Evolutionary conservation across 2,888 invertebrate species (phyloP).

Genomic region (Clostera curtula): DNA sequence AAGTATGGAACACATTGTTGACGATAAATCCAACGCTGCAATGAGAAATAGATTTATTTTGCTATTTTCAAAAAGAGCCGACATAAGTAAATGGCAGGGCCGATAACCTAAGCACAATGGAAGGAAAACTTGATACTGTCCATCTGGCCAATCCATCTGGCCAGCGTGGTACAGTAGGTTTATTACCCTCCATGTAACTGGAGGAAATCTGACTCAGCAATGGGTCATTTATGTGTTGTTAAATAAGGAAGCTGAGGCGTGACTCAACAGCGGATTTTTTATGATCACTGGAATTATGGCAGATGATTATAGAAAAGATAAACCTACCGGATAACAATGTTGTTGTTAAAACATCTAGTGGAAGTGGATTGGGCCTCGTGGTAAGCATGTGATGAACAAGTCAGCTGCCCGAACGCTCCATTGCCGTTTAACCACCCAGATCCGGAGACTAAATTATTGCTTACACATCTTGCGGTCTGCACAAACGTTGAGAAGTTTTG

Average conservation of each 20-base stretch:
- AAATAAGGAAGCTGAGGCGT: too few relatives aligned
- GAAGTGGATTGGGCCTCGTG: constrained; percentile 50
- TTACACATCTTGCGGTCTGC: constrained; percentile 52
- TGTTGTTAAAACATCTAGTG: constrained; percentile 49
- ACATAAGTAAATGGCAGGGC: too few relatives aligned
- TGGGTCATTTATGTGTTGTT: too few relatives aligned
- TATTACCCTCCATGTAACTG: too few relatives aligned
- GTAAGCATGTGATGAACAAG: constrained; percentile 47
- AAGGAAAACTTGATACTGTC: too few relatives aligned
- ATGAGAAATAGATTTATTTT: constrained; percentile 2
- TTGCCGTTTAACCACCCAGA: constrained; percentile 49
- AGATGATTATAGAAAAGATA: not conserved
- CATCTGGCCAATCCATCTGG: too few relatives aligned
- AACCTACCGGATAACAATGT: constrained; percentile 47
- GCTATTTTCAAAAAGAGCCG: too few relatives aligned
- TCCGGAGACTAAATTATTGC: constrained; percentile 39
- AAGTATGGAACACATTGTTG: constrained; percentile 50
- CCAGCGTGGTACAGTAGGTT: too few relatives aligned
- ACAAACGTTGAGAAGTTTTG: too few relatives aligned
- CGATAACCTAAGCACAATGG: too few relatives aligned
- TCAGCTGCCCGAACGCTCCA: constrained; percentile 48
- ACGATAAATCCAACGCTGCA: constrained; percentile 66
- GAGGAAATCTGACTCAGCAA: not conserved
- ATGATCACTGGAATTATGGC: too few relatives aligned
- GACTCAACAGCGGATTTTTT: too few relatives aligned